phyloP scores from a whole-genome alignment of 2,888 invertebrate genomes.

The Crocallis elinguaria region DNA sequence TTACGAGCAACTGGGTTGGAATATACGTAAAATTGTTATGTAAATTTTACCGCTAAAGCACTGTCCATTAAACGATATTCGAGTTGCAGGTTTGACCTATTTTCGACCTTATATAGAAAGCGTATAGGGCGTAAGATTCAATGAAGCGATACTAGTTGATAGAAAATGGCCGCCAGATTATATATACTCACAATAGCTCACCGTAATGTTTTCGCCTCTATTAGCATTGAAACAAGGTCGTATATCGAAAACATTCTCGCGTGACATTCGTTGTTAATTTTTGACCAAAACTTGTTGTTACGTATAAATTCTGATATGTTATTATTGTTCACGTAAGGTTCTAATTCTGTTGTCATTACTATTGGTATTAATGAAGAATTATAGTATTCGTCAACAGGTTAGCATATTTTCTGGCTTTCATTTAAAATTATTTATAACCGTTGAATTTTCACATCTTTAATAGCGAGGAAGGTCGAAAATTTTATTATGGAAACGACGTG shows the following conservation, averaged over 20 bases:
- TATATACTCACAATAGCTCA: conserved; percentile 30
- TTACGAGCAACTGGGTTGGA: conserved; percentile 38
- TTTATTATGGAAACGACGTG: conserved; percentile 17
- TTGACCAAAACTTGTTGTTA: conserved; percentile 30
- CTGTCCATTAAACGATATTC: conserved; percentile 28
- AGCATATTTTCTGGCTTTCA: conserved; percentile 30
- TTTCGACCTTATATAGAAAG: conserved; percentile 32
- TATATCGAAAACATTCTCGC: conserved; percentile 38
- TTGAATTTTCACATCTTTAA: conserved; percentile 36
- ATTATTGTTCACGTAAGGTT: conserved; percentile 31
- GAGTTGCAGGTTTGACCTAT: conserved; percentile 29
- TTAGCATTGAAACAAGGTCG: conserved; percentile 24
- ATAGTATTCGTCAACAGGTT: conserved; percentile 53
- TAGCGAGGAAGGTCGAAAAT: conserved; percentile 29
- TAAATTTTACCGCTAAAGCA: conserved; percentile 28
- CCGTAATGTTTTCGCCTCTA: conserved; percentile 40
- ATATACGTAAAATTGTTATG: conserved; percentile 25
- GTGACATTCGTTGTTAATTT: conserved; percentile 36
- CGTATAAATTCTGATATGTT: conserved; percentile 31
- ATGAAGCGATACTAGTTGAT: conserved; percentile 21
- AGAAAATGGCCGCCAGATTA: conserved; percentile 32
- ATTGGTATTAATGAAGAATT: conserved; percentile 42
- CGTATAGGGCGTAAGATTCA: conserved; percentile 26
- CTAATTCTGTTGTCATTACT: conserved; percentile 53
- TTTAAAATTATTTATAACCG: conserved; percentile 22